Conservation (phyloP, 2,113 vertebrate genomes). For the Crotalus horridus region DNA sequence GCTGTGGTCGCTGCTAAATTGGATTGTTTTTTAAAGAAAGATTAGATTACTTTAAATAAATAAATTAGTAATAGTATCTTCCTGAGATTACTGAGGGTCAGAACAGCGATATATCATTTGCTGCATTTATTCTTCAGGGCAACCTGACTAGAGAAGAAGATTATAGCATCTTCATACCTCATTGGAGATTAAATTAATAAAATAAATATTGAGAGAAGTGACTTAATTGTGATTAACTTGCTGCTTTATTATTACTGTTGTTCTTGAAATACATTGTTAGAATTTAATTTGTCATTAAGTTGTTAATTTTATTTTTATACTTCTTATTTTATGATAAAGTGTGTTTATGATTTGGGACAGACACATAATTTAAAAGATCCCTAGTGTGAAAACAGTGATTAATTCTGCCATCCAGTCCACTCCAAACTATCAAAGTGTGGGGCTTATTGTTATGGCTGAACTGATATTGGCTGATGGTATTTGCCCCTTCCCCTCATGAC, state of each 20-base stretch:
- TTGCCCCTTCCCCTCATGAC: neutral
- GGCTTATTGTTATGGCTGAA: neutral
- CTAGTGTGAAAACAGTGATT: neutral
- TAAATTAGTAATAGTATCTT: neutral
- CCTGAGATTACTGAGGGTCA: neutral
- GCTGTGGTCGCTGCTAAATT: neutral
- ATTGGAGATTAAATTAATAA: neutral
- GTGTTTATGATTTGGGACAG: neutral
- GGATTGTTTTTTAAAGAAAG: neutral
- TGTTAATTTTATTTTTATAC: neutral
- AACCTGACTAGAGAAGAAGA: neutral
- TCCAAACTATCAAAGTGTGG: neutral
- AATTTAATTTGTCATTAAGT: neutral
- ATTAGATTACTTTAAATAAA: neutral
- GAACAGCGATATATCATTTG: neutral
- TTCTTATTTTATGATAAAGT: neutral
- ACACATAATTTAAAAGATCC: neutral
- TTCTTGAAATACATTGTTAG: neutral
- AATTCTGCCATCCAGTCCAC: neutral
- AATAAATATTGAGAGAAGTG: neutral
- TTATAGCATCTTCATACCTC: neutral
- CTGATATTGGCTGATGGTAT: neutral
- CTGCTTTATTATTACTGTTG: neutral
- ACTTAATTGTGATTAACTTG: neutral
- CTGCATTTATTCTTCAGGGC: neutral